Base-by-base conservation (phyloP, 1,140 invertebrate genomes). In the Drosophila seguyi region DNA sequence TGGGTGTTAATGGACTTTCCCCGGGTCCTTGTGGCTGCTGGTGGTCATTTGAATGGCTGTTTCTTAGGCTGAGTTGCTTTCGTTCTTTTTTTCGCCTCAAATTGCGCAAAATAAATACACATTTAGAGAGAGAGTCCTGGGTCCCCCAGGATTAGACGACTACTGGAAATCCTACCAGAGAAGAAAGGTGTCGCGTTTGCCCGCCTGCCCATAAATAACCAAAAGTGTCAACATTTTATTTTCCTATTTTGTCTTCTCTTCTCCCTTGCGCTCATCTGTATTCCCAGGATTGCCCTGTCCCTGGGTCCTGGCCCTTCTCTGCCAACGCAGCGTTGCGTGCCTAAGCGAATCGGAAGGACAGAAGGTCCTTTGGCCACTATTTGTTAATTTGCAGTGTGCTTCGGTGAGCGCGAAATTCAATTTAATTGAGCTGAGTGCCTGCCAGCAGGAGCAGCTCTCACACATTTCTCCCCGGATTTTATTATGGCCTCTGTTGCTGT, bases 141-240 rank as follows among this genome's bases (percentile, higher is more conserved):
- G 55, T 61, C 84, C 84, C 84, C 80, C 69, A 61, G 84, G 84
- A 88, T 88, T 88, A 90, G 77, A 53, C 29, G 36, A 22, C 58
- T 47, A 20, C 34, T 53, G 52, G 20, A 22, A 22, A 53, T 53
- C 31, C 50, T 36, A 14, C 31, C 50, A 22, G 20, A n/a, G n/a
- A n/a, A 29, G 55, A 73, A 90, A 90, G 85, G 85, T 90, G 86
- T 90, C 52, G 52, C 31, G 31, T 16, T 36, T 67, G 68, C 69
- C 80, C 79, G 67, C 65, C 83, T 68, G 81, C 69, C 86, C 85
- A 90, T 90, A 90, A 90, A 90, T 90, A 90, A 90, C 85, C 85
- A 74, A 90, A 90, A 90, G 85, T 90, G 85, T 90, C 85, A 90
- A 90, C 85, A 90, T 90, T 90, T 88, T 88, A 88, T 88, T 90